phyloP scores from a whole-genome alignment of 2,888 invertebrate species.

The Sinopyrophorus schimmeli region DNA sequence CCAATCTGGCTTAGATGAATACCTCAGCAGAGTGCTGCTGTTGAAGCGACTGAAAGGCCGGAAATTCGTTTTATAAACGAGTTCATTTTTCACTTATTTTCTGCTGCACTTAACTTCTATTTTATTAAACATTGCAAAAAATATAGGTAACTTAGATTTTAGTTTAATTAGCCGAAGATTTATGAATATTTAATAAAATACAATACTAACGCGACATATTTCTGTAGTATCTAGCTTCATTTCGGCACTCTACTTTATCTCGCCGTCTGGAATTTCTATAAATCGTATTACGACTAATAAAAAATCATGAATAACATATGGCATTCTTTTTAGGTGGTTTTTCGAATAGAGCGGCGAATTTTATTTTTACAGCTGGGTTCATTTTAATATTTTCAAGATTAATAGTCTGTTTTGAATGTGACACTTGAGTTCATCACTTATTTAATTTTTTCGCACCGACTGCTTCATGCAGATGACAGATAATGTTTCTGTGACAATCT shows the following conservation, averaged over 20 bases:
- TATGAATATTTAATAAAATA: too few relatives aligned
- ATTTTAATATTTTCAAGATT: constrained; percentile 29
- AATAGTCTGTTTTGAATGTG: constrained; percentile 32
- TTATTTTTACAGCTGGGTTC: constrained; percentile 27
- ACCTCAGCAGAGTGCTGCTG: constrained; percentile 34
- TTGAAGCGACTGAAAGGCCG: constrained; percentile 33
- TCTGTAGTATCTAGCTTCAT: too few relatives aligned
- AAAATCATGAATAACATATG: too few relatives aligned
- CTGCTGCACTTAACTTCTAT: constrained; percentile 1
- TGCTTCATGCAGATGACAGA: constrained; percentile 27
- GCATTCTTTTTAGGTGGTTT: constrained; percentile 19
- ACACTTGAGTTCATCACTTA: constrained; percentile 30
- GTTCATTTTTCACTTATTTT: constrained; percentile 11
- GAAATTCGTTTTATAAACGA: constrained; percentile 43
- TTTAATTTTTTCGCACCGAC: constrained; percentile 27
- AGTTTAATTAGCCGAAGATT: too few relatives aligned
- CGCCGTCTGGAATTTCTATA: too few relatives aligned
- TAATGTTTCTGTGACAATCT: constrained; percentile 26
- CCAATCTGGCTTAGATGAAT: constrained; percentile 44
- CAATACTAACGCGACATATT: too few relatives aligned
- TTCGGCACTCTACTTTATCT: too few relatives aligned
- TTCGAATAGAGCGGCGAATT: constrained; percentile 19
- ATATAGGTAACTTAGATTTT: too few relatives aligned
- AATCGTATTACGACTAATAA: too few relatives aligned
- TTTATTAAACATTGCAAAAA: too few relatives aligned